A percentile compares a stretch with the other conserved stretches of the same genome.
Evolutionary conservation across 2,888 invertebrate species (phyloP).

Genomic region (Ichneumoninae sp.): DNA sequence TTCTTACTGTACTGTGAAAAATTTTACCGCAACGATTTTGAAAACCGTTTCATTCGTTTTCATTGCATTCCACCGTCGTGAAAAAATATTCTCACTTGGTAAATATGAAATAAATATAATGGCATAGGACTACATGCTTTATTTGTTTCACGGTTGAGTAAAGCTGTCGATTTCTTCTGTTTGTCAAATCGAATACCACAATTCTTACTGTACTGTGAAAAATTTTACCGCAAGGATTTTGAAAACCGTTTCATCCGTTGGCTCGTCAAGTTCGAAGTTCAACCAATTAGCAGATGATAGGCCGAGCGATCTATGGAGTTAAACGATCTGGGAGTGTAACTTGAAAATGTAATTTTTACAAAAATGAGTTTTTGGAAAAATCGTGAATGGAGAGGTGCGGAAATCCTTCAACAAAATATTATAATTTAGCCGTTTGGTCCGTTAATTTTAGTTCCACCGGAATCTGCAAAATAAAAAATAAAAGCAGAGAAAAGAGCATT

Average conservation of each 20-base stretch:
- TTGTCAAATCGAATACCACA: background rate
- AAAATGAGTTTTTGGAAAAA: background rate
- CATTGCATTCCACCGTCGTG: constrained; percentile 6
- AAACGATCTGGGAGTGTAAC: too few species aligned
- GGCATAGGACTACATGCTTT: background rate
- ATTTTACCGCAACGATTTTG: too few species aligned
- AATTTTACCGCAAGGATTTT: background rate
- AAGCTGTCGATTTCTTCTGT: background rate
- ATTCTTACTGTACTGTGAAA: background rate
- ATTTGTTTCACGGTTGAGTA: background rate
- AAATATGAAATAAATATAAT: constrained; percentile 3
- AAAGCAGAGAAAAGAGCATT: too few species aligned
- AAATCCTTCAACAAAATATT: too few species aligned
- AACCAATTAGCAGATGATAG: background rate
- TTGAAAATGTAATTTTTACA: background rate
- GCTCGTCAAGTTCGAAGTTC: background rate
- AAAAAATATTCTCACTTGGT: constrained; percentile 1
- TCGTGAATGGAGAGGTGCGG: too few species aligned
- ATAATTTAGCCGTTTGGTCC: too few species aligned
- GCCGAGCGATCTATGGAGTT: background rate
- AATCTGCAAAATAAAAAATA: too few species aligned
- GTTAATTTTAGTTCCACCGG: too few species aligned
- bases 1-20: background rate
- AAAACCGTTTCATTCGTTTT: background rate
- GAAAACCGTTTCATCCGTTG: background rate